Evolutionary conservation across 1,140 invertebrate genomes (phyloP).

Genomic region (Heliconius himera): DNA sequence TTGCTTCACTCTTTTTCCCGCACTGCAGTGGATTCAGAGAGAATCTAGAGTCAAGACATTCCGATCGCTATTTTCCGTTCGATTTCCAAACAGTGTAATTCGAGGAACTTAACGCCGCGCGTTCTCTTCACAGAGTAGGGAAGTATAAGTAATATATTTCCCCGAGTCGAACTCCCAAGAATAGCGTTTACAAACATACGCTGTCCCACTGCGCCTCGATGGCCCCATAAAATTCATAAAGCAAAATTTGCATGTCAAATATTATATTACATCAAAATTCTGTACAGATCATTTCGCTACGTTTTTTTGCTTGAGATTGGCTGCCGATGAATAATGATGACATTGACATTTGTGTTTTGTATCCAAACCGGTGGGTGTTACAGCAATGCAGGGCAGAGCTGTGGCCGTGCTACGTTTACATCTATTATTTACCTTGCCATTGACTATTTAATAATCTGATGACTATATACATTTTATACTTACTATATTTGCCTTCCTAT

Average conservation of each 20-base stretch:
- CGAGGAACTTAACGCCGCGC: no score
- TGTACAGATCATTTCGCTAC: conserved; percentile 2
- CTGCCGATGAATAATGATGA: conserved; percentile 20
- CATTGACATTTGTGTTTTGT: conserved; percentile 46
- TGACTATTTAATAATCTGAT: neutral
- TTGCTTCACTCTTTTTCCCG: no score
- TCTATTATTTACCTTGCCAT: conserved; percentile 13
- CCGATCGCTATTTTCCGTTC: no score
- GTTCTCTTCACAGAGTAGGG: no score
- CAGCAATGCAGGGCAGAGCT: conserved; percentile 18
- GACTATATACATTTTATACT: neutral
- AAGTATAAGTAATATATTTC: no score
- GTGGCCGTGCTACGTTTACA: conserved; percentile 1
- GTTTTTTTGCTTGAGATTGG: neutral
- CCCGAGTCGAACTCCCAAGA: no score
- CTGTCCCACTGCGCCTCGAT: no score
- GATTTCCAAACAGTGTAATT: no score
- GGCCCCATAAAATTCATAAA: no score
- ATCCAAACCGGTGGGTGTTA: conserved; percentile 33
- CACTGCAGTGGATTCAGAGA: no score
- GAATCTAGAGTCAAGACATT: no score
- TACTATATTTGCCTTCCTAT: neutral
- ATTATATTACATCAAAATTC: neutral
- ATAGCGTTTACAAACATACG: no score
- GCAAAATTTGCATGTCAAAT: neutral